Conservation (phyloP, 2,888 invertebrate species). For the Brenthis hecate region DNA sequence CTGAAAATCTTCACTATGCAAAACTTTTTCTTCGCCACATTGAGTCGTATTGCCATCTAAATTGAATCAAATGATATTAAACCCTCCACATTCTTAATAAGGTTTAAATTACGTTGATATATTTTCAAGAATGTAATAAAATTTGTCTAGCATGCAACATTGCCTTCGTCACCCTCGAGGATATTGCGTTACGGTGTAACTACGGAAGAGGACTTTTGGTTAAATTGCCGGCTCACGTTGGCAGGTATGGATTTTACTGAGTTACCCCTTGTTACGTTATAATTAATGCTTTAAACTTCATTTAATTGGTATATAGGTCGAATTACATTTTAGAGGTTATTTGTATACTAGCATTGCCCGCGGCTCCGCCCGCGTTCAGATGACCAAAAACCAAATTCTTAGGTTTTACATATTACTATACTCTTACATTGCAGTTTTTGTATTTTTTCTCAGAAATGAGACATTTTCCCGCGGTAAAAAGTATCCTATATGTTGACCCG, state of each 20-base stretch:
- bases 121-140: slow-evolving; percentile 50
- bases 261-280: slow-evolving; percentile 13
- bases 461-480: too few species aligned
- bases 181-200: slow-evolving; percentile 48
- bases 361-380: too few species aligned
- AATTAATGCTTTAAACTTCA: slow-evolving; percentile 16
- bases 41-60: slow-evolving; percentile 43
- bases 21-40: slow-evolving; percentile 54
- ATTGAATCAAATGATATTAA: slow-evolving; percentile 25
- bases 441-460: too few species aligned
- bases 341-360: too few species aligned
- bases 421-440: too few species aligned
- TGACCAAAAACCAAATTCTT: too few species aligned
- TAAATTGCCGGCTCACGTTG: slow-evolving; percentile 36
- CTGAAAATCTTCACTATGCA: slow-evolving; percentile 52
- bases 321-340: not conserved
- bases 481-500: too few species aligned
- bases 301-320: not conserved
- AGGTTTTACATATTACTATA: too few species aligned
- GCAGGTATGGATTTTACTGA: slow-evolving; percentile 32
- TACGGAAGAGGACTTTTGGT: slow-evolving; percentile 37
- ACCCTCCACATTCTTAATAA: slow-evolving; percentile 33
- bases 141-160: slow-evolving; percentile 62
- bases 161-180: slow-evolving; percentile 58
- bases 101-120: slow-evolving; percentile 39